Percentiles rank a stretch among this genome's conserved stretches.
These are phyloP conservation scores for Papilio demoleus DNA, from an alignment of 2,888 invertebrate species.

Conservation along the genomic window DNA sequence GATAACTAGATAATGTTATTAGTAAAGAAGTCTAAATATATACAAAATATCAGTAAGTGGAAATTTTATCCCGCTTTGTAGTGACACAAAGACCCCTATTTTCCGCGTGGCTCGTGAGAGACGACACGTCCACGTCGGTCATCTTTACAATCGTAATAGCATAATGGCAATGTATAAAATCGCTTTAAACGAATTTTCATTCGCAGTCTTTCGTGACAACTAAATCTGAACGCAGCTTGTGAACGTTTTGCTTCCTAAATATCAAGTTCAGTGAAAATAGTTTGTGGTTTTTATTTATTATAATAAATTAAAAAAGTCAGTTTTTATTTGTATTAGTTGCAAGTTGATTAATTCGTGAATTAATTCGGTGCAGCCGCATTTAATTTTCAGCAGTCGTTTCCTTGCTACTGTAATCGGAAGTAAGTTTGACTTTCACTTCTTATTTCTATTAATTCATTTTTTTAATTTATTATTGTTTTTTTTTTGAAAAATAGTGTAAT, in stretches of 20 bases:
- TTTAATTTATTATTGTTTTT: not conserved
- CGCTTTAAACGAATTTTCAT: conserved; percentile 46
- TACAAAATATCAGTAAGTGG: conserved; percentile 3
- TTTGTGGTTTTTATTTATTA: conserved; percentile 19
- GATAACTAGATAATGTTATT: not conserved
- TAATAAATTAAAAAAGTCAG: conserved; percentile 12
- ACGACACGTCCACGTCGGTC: conserved; percentile 31
- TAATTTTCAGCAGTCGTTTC: not conserved
- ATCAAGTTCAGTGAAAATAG: conserved; percentile 23
- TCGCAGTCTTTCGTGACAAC: conserved; percentile 52
- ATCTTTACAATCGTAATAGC: conserved; percentile 38
- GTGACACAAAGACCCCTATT: conserved; percentile 25
- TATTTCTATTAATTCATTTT: not conserved
- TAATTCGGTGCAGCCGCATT: not conserved
- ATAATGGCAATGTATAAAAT: conserved; percentile 51
- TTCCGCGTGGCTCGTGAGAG: conserved; percentile 26
- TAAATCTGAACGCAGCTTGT: conserved; percentile 49
- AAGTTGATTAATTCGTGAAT: not conserved
- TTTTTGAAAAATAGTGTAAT: too few relatives aligned
- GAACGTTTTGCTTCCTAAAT: conserved; percentile 32
- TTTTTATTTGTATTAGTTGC: not conserved
- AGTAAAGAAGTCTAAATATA: not conserved
- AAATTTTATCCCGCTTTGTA: conserved; percentile 18
- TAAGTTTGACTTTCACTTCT: not conserved
- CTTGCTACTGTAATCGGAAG: not conserved